Base-by-base conservation (phyloP, 2,113 vertebrate species). In the Amblyornis subalaris region DNA sequence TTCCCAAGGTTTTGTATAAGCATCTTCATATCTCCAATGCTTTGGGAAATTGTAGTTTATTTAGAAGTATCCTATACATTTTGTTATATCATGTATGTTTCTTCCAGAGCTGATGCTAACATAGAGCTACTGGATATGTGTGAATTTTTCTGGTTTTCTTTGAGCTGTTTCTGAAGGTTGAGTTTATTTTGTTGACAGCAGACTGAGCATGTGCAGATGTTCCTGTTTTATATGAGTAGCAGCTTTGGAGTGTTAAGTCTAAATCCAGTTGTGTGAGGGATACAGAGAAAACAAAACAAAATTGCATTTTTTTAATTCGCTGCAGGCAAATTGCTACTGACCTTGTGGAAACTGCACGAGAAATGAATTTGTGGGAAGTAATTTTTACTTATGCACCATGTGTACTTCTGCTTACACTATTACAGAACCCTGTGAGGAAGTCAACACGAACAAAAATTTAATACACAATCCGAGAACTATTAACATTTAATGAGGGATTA, bases 401-500 rank as follows among this genome's bases (percentile, higher is more conserved):
- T 20, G 22, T 53, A 45, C 40, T 83, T 90, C 55, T 79, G 31
- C 50, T 80, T 91, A 91, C 36, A 12, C 67, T 92, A 31, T 73
- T 91, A 79, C 72, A 85, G 81, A 93, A 50, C 28, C 62, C 42
- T 31, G 12, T 21, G 44, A 91, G 51, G 77, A 91, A 84, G 22
- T 72, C 65, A 85, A 57, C 40, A 87, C 42, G n/a, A 33, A 45
- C 28, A 80, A 76, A 85, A 80, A 74, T 71, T 94, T 94, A 92
- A 90, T 62, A 92, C n/a, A 92, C 51, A 92, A 44, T 75, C 88
- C 94, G 87, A 81, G 67, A 91, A 73, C 53, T 88, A 84, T 94
- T 95, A 95, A 94, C 85, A 67, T 94, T 97, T 95, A 89, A 95
- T 97, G 92, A 84, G 38, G 23, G 21, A 88, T 91, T 95, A 89